Evolutionary conservation across 2,888 invertebrate genomes (phyloP).

Genomic region (Invenusta paracnida): DNA sequence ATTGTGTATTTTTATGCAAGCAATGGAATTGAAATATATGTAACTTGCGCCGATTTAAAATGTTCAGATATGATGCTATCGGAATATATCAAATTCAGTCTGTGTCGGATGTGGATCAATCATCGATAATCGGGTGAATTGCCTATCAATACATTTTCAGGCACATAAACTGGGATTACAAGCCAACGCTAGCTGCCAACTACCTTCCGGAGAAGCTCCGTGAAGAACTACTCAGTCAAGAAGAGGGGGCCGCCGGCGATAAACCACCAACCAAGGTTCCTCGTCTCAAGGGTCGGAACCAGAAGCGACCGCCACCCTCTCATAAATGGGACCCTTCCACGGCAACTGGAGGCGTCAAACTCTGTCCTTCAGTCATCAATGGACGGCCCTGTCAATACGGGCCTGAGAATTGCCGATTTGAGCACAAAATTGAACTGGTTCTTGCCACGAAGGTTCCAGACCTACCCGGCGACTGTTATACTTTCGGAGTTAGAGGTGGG

Average conservation of each 20-base stretch:
- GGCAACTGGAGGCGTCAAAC: neutral
- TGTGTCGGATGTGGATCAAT: no score
- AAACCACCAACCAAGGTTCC: neutral
- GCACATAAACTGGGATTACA: neutral
- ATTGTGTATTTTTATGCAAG: no score
- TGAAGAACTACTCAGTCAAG: neutral
- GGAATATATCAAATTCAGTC: no score
- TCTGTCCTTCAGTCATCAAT: neutral
- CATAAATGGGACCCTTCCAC: neutral
- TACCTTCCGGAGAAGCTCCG: neutral
- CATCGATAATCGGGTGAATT: no score
- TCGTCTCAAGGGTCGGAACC: slow-evolving; percentile 39
- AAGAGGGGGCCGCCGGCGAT: neutral
- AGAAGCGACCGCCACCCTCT: slow-evolving; percentile 34
- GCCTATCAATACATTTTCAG: no score
- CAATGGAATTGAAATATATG: no score
- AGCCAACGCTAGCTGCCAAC: neutral
- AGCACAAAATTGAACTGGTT: slow-evolving; percentile 63
- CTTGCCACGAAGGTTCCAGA: neutral
- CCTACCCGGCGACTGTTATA: slow-evolving; percentile 19
- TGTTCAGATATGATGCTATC: no score
- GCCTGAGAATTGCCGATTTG: slow-evolving; percentile 70
- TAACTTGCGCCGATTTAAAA: no score
- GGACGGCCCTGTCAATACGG: slow-evolving; percentile 62
- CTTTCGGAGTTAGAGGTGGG: neutral